Base-by-base conservation (phyloP, 2,797 vertebrate species). In the Onychomys leucogaster region DNA sequence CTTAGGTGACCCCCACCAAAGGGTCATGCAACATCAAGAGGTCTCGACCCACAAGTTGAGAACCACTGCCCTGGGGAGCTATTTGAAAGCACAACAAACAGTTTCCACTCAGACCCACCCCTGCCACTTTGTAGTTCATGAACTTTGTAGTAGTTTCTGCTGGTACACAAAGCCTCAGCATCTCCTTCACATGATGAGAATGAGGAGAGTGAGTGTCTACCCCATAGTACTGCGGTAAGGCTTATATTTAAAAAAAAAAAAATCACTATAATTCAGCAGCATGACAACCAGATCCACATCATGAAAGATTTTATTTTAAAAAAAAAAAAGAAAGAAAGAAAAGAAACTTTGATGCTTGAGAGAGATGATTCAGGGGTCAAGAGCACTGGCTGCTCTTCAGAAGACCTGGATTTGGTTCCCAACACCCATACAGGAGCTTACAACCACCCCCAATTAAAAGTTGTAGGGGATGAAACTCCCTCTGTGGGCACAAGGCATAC, bases 61-160 rank as follows among this genome's bases (percentile, higher is more conserved):
- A 46, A 32, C 59, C 27, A 84, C 0, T 12, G 29, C 57, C 4
- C 63, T 23, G 2, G 21, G 6, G 63, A 0, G 32, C 0, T 8
- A 55, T 37, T 90, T 63, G 23, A 90, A 52, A 37, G 9, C 76
- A 67, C 7, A 19, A n/a, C 34, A 43, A n/a, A 80, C 29, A n/a
- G 21, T 90, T 49, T 52, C 13, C 17, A 21, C 73, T 87, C 37
- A 91, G 10, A 75, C 71, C 46, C 32, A 32, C n/a, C 71, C 84
- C 57, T 78, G 23, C 59, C 61, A 46, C 76, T 75, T 76, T 34
- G 17, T 46, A 71, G 25, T 86, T 89, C 37, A 75, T 6, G 59
- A 85, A 17, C 41, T 93, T 57, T 29, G 11, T 34, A 37, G 90
- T 23, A 71, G 13, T 73, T 49, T 55, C 21, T 71, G 80, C 29